Evolutionary conservation across 2,797 vertebrate species (phyloP).

Genomic region (Neosalanx taihuensis): DNA sequence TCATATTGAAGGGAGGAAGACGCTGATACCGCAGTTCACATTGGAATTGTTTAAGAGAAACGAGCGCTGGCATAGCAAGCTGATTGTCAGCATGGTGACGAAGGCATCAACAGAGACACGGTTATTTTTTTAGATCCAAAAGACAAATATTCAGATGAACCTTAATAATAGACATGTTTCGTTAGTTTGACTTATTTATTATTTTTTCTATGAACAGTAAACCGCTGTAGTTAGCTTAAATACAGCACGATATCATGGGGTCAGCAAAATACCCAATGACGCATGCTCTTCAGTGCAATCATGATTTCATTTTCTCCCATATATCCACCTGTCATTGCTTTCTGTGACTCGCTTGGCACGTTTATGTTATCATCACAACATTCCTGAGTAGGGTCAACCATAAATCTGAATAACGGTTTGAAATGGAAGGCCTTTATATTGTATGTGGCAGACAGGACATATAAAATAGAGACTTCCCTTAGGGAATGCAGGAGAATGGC

Average conservation of each 20-base stretch:
- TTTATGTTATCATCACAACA: conserved; percentile 46
- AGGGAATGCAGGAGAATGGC: conserved; percentile 51
- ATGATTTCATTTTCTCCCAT: conserved; percentile 40
- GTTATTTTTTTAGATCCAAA: not conserved
- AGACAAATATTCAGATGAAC: not conserved
- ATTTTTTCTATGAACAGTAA: not conserved
- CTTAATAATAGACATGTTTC: not conserved
- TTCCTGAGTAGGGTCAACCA: conserved; percentile 40
- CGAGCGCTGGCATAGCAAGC: not conserved
- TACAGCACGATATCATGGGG: not conserved
- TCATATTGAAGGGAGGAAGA: conserved; percentile 17
- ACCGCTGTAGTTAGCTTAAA: not conserved
- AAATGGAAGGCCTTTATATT: conserved; percentile 41
- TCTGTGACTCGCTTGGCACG: conserved; percentile 36
- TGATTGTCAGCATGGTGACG: not conserved
- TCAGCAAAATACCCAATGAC: not conserved
- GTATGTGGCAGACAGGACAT: conserved; percentile 45
- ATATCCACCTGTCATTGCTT: conserved; percentile 48
- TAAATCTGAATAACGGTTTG: conserved; percentile 58
- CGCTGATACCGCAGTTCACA: not conserved
- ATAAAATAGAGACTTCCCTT: conserved; percentile 39
- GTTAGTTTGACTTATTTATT: not conserved
- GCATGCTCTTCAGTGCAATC: not conserved
- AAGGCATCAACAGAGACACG: not conserved
- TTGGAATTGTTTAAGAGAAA: not conserved